Base-by-base conservation (phyloP, 2,888 invertebrate genomes). In the Epistrophe grossulariae region DNA sequence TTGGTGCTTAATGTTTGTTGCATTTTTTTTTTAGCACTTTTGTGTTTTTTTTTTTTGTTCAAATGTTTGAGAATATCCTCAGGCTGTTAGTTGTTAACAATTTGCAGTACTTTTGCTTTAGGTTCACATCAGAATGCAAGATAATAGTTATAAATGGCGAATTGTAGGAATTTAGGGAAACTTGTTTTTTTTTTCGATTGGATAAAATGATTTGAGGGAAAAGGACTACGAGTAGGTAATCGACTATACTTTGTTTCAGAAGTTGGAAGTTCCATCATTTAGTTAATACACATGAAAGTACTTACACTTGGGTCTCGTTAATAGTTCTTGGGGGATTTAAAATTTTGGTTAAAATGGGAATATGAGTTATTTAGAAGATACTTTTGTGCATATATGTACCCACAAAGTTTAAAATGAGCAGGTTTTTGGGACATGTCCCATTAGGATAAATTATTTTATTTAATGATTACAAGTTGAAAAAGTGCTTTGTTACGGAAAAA, bases 1-100 rank as follows among this genome's bases (percentile, higher is more conserved):
- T 81, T 85, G 85, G 81, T 74, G 78, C 64, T 85, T 85, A 78
- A 81, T 85, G 70, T 52, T 85, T 85, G 82, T 64, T 85, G 74
- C 85, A 85, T 83, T 73, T 19, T 48, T 17, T 1, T 40, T 11
- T 40, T 11, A 40, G 17, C 48, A 10, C 48, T 57, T 11, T 40
- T 2, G 7, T 45, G 13, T 45, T 45, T 62, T 24, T 19, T 55
- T 59, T 45, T 72, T 48, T 45, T 17, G 66, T 10, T 84, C 35
- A 78, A 73, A 81, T 80, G 68, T 45, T 57, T 59, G 64, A 15
- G 19, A 57, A 38, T 57, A 35, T 64, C 85, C 74, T 57, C 6
- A 10, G 82, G 85, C 85, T 57, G 62, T 64, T 66, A 59, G 78
- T 74, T 85, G 81, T 79, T 84, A 77, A 83, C 73, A 83, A 55